Percentiles rank a stretch among this genome's conserved stretches.
phyloP scores from a whole-genome alignment of 1,140 invertebrate genomes.

The Drosophila nannoptera region DNA sequence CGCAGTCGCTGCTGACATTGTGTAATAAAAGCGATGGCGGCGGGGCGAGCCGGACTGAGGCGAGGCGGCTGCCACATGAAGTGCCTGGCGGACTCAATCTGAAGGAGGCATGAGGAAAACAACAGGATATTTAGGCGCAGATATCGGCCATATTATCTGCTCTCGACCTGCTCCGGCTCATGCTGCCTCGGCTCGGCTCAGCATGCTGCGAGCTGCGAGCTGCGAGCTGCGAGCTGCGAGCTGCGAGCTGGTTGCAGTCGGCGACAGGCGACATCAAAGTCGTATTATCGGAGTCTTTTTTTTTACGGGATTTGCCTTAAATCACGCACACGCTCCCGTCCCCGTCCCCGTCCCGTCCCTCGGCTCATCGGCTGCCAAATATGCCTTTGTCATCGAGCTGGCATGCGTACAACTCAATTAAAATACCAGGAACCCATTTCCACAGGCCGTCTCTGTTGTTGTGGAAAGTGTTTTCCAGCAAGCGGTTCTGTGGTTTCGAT shows the following conservation, averaged over 20 bases:
- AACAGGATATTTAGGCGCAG: constrained; percentile 36
- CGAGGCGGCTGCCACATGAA: constrained; percentile 14
- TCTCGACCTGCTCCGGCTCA: constrained; percentile 13
- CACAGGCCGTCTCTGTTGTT: constrained; percentile 3
- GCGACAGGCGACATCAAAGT: constrained; percentile 61
- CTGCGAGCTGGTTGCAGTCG: constrained; percentile 36
- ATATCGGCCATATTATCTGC: constrained; percentile 4
- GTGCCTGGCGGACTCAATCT: constrained; percentile 11
- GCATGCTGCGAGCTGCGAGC: neutral
- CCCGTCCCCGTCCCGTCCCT: neutral
- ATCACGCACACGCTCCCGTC: constrained; percentile 57
- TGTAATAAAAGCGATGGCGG: constrained; percentile 55
- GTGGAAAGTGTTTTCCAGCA: constrained; percentile 35
- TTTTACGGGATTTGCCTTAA: constrained; percentile 62
- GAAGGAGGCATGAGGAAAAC: constrained; percentile 21
- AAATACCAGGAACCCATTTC: constrained; percentile 64
- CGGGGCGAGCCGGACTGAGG: too few species aligned
- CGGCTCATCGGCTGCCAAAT: constrained; percentile 6
- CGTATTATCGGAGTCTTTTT: constrained; percentile 71
- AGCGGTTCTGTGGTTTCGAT: constrained; percentile 68
- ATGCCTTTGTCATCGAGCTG: constrained; percentile 13
- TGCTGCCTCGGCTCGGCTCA: neutral
- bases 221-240: constrained; percentile 33
- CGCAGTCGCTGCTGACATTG: constrained; percentile 44
- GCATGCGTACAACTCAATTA: constrained; percentile 69